These are phyloP conservation scores for Nebria brevicollis DNA, from an alignment of 2,888 invertebrate genomes.

Conservation along the genomic window DNA sequence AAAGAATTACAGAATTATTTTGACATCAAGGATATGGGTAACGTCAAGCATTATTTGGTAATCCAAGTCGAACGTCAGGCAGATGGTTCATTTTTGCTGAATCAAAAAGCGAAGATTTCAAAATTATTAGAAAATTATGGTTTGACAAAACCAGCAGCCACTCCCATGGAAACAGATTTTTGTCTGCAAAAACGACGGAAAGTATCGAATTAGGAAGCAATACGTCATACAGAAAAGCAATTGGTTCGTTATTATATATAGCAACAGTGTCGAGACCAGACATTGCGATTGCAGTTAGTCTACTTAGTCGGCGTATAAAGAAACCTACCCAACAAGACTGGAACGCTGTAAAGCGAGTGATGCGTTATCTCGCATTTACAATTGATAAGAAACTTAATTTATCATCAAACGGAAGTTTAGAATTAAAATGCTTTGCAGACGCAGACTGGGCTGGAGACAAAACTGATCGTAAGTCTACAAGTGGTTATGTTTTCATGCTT, in stretches of 20 bases:
- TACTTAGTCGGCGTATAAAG: conserved; percentile 23
- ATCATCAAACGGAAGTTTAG: conserved; percentile 14
- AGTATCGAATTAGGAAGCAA: too few relatives aligned
- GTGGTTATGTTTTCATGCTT: conserved; percentile 4
- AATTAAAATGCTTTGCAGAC: conserved; percentile 6
- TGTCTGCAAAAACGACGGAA: too few relatives aligned
- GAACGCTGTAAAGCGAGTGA: conserved; percentile 41
- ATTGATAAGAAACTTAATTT: conserved; percentile 22
- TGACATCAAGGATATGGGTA: conserved; percentile 12
- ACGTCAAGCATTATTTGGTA: conserved; percentile 13
- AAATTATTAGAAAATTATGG: neutral
- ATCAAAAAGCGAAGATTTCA: conserved; percentile 12
- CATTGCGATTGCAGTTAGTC: conserved; percentile 4
- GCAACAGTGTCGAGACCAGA: conserved; percentile 30
- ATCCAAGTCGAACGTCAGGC: conserved; percentile 20
- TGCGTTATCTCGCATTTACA: conserved; percentile 53
- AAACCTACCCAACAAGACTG: conserved; percentile 30
- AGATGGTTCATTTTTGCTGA: conserved; percentile 20
- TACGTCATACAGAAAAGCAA: conserved; percentile 23
- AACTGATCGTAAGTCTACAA: neutral
- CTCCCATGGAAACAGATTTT: conserved; percentile 25
- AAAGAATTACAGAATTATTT: conserved; percentile 20
- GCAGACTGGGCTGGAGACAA: conserved; percentile 16
- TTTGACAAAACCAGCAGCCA: conserved; percentile 3
- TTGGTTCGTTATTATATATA: conserved; percentile 25